Percentiles rank a stretch among this genome's conserved stretches.
phyloP scores from a whole-genome alignment of 2,888 invertebrate genomes.

The Agrochola lychnidis region DNA sequence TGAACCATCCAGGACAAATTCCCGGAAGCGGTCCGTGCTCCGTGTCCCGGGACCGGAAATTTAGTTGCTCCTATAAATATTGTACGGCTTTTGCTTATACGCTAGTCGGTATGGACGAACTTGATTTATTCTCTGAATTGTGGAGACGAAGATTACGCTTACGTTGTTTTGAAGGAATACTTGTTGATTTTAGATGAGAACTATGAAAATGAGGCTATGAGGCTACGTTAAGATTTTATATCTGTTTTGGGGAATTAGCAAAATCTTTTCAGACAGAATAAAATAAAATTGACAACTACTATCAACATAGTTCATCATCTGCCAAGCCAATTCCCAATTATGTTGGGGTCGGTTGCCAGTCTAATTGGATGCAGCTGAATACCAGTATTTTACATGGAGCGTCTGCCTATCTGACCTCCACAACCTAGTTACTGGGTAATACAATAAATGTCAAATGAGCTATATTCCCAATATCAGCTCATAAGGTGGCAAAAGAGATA shows the following conservation, averaged over 20 bases:
- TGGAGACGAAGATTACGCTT: conserved; percentile 2
- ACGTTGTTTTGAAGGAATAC: neutral
- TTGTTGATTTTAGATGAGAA: neutral
- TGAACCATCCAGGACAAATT: conserved; percentile 51
- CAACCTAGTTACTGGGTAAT: no score
- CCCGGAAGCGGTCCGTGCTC: conserved; percentile 52
- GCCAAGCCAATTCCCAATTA: no score
- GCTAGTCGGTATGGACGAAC: neutral
- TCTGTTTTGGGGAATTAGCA: no score
- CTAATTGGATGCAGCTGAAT: no score
- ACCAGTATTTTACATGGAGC: no score
- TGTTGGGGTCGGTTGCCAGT: no score
- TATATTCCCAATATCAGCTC: neutral
- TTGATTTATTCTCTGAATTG: conserved; percentile 24
- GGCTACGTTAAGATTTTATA: neutral
- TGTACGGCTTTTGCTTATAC: conserved; percentile 14
- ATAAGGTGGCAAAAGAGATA: neutral
- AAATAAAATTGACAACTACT: neutral
- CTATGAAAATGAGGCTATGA: neutral
- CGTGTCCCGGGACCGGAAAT: conserved; percentile 50
- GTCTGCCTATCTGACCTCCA: no score
- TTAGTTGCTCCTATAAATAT: conserved; percentile 50
- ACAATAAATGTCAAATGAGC: neutral
- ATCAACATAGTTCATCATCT: neutral
- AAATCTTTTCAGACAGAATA: neutral